phyloP scores from a whole-genome alignment of 2,888 invertebrate species.

The Pseudococcus viburni region DNA sequence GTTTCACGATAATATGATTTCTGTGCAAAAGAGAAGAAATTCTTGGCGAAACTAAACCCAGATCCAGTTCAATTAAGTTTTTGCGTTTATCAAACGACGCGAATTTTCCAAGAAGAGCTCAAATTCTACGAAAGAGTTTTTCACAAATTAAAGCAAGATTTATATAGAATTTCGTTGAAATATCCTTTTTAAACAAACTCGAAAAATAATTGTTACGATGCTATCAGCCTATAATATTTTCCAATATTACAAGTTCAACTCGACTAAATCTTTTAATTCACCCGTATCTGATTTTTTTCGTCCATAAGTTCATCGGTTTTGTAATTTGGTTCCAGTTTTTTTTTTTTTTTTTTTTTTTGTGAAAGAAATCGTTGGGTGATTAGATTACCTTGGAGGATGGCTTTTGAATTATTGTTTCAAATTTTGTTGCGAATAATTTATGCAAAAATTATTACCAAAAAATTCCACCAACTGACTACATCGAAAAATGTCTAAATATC shows the following conservation, averaged over 20 bases:
- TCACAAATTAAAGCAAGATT: background rate
- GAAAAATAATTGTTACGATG: background rate
- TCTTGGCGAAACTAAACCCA: background rate
- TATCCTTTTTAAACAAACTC: background rate
- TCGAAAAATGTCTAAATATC: no score
- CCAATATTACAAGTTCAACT: no score
- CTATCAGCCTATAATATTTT: background rate
- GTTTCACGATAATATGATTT: constrained; percentile 7
- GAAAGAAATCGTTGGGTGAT: no score
- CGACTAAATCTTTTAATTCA: background rate
- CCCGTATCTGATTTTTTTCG: background rate
- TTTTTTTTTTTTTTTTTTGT: no score
- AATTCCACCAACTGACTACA: no score
- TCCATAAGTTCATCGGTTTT: no score
- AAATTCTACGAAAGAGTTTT: background rate
- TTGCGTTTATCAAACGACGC: background rate
- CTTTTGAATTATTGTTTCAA: no score
- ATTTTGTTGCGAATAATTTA: no score
- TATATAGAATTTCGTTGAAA: background rate
- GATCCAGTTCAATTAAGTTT: constrained; percentile 19
- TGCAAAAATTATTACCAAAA: no score
- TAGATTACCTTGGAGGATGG: no score
- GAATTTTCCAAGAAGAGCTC: background rate
- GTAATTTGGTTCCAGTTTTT: no score
- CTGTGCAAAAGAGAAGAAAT: background rate